Percentiles rank a stretch among this genome's conserved stretches.
Conservation (phyloP, 2,113 vertebrate genomes). For the rabbit (Oryctolagus cuniculus) region mOryCun1.1 NC_091437.1:37996001-37996500, state of each 20-base stretch:
- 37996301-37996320: neutral
- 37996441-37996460: neutral
- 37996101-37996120: neutral
- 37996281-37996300: neutral
- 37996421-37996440: too few relatives aligned
- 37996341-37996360: neutral
- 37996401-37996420: too few relatives aligned
- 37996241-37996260: neutral
- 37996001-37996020: neutral
- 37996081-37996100: neutral
- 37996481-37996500: neutral
- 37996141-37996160: neutral
- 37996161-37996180: neutral
- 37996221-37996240: neutral
- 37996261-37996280: neutral
- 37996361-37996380: neutral
- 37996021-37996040: neutral
- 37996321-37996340: neutral
- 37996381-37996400: neutral
- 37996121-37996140: neutral
- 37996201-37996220: neutral
- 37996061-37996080: neutral
- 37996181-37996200: neutral
- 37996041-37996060: neutral
- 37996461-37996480: neutral